Base-by-base conservation (phyloP, 2,888 invertebrate genomes). In the Cephus rjabovi region DNA sequence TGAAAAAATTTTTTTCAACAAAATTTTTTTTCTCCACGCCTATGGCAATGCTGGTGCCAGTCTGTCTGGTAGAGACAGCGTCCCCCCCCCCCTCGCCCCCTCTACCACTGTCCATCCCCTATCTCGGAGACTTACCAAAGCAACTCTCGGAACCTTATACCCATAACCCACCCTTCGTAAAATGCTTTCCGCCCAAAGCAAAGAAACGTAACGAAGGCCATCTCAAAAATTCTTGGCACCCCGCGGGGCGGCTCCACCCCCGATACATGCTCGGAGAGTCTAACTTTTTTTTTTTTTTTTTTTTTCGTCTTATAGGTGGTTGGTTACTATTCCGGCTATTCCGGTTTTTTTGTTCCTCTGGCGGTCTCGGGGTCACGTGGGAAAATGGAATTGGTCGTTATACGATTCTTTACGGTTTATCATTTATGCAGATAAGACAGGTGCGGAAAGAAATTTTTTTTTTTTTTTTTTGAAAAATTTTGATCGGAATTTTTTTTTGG, bases 221-320 rank as follows among this genome's bases (percentile, higher is more conserved):
- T 84, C 86, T 86, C 79, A 85, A 87, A 86, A 87, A 88, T 86
- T 87, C 87, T 82, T 85, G 86, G 85, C 85, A 85, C 85, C 87
- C 86, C 81, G 82, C 78, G 68, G 87, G 81, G 79, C 83, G 80
- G 82, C 83, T 83, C 85, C 86, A 85, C 84, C 86, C 86, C 84
- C 85, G 35, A 81, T 73, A 23, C 74, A 76, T 73, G 74, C 30
- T 68, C 79, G 73, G 69, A 9, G 56, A 56, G 23, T 9, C 40
- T 34, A 1, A 23, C 15, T 40, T 15, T 56, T 23, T 9, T 56
- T 15, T 15, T 23, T 15, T 15, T 23, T 23, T 6, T 40, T 40
- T 23, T 23, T 23, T 56, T 56, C 15, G 6, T 56, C 6, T 56
- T 56, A 23, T 6, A 23, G 56, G 56, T 56, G 56, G 56, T 40